phyloP scores from a whole-genome alignment of 2,113 vertebrate genomes.

The Ciconia stormi region DNA sequence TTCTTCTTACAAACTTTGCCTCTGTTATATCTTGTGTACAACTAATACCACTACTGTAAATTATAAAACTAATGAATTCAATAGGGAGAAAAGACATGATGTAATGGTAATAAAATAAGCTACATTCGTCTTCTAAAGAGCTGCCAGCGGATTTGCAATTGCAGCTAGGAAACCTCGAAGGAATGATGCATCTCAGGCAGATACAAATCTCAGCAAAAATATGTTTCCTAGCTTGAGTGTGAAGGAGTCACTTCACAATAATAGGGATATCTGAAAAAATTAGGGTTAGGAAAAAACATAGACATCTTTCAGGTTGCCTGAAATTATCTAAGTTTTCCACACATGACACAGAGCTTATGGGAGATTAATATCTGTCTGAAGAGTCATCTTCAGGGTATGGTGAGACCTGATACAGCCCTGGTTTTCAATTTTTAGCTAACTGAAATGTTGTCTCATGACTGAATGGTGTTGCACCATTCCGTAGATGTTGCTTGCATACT shows the following conservation, averaged over 20 bases:
- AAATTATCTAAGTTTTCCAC: background rate
- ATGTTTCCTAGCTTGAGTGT: background rate
- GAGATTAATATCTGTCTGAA: background rate
- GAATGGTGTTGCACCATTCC: background rate
- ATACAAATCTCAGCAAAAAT: background rate
- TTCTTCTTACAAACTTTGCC: background rate
- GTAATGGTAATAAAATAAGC: background rate
- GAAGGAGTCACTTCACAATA: background rate
- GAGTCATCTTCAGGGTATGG: background rate
- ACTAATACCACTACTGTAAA: background rate
- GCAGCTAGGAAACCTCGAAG: background rate
- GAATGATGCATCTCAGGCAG: background rate
- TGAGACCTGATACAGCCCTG: background rate
- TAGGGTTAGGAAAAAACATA: background rate
- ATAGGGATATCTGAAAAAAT: background rate
- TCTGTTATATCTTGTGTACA: background rate
- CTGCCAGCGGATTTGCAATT: background rate
- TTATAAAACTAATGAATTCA: background rate
- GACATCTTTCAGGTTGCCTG: background rate
- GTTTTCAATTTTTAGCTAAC: background rate
- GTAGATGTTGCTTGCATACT: background rate
- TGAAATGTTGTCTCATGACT: background rate
- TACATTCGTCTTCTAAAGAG: background rate
- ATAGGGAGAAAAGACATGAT: background rate
- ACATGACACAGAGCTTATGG: background rate